Evolutionary conservation across 2,113 vertebrate genomes (phyloP).

Genomic region (Neodon shergylaensis): DNA sequence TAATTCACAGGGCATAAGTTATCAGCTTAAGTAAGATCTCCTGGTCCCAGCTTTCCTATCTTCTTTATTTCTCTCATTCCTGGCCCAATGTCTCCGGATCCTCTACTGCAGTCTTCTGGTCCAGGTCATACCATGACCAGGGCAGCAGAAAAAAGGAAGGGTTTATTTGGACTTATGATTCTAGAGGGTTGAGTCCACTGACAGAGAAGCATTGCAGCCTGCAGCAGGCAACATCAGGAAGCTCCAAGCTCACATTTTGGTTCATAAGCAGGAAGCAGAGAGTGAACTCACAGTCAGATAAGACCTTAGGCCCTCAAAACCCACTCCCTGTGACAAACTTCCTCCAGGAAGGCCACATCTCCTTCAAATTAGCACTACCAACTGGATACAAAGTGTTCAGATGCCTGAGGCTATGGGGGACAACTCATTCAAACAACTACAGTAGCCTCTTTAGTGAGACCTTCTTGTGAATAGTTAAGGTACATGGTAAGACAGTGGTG

Average conservation of each 20-base stretch:
- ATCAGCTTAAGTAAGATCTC: not conserved
- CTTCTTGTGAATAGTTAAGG: not conserved
- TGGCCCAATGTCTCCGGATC: not conserved
- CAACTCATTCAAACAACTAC: not conserved
- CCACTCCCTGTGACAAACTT: not conserved
- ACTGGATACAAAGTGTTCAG: not conserved
- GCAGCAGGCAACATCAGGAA: not conserved
- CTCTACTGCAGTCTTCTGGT: not conserved
- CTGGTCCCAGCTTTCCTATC: not conserved
- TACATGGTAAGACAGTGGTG: fast-evolving
- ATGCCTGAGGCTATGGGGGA: not conserved
- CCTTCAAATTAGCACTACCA: not conserved
- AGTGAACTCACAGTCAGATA: not conserved
- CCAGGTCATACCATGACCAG: not conserved
- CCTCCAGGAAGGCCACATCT: not conserved
- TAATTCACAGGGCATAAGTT: not conserved
- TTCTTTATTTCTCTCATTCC: not conserved
- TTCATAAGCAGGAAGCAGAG: not conserved
- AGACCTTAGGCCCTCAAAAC: not conserved
- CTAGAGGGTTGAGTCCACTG: not conserved
- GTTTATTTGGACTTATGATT: not conserved
- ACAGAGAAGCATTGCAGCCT: not conserved
- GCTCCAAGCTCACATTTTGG: not conserved
- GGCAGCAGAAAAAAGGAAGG: not conserved
- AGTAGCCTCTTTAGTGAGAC: not conserved